Evolutionary conservation across 2,888 invertebrate species (phyloP).

Genomic region (Lasioglossum vierecki): DNA sequence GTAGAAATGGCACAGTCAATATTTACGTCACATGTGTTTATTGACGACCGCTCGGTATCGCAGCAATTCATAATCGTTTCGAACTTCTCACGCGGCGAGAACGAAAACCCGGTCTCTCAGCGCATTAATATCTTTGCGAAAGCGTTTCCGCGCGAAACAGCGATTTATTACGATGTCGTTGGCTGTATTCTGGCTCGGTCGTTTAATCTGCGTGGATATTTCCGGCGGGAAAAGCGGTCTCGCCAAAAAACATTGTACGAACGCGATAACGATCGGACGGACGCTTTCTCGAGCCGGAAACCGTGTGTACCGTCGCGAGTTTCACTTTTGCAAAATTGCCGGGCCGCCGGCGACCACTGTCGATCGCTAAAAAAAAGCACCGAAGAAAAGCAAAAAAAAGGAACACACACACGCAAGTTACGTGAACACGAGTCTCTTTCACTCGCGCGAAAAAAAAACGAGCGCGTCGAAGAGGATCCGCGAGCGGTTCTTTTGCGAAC

Average conservation of each 20-base stretch:
- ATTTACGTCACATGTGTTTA: background rate
- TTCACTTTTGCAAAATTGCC: constrained; percentile 60
- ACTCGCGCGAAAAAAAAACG: constrained; percentile 1
- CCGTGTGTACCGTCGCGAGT: constrained; percentile 38
- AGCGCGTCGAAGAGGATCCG: constrained; percentile 4
- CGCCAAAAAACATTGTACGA: constrained; percentile 23
- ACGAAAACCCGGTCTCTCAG: background rate
- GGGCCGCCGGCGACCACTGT: background rate
- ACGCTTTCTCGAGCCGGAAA: constrained; percentile 56
- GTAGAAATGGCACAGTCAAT: background rate
- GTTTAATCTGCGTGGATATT: constrained; percentile 16
- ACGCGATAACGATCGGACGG: constrained; percentile 40
- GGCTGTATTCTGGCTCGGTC: background rate
- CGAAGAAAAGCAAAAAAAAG: background rate
- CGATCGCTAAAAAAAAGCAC: background rate
- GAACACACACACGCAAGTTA: background rate
- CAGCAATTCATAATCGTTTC: background rate
- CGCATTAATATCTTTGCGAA: background rate
- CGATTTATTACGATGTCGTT: background rate
- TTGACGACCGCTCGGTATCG: background rate
- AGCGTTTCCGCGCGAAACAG: background rate
- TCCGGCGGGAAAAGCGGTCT: constrained; percentile 3
- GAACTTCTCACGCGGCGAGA: background rate
- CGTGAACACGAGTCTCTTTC: constrained; percentile 32
- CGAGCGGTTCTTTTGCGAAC: background rate